Evolutionary conservation across 2,888 invertebrate species (phyloP).

Genomic region (Caenorhabditis panamensis): DNA sequence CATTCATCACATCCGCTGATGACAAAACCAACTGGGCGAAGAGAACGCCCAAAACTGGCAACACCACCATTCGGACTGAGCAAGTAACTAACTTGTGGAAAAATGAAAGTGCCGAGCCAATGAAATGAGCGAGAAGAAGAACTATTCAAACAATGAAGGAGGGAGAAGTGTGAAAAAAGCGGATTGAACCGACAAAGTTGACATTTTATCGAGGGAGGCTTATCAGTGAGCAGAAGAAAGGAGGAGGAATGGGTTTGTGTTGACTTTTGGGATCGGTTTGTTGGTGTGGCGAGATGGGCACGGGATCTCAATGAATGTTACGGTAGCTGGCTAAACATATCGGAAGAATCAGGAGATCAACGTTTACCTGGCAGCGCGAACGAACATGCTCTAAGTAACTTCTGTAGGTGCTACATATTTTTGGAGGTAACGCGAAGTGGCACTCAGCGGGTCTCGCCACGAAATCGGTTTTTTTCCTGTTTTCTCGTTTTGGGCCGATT

Average conservation of each 20-base stretch:
- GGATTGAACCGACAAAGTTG: constrained; percentile 54
- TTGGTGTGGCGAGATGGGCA: neutral
- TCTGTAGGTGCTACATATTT: too few species aligned
- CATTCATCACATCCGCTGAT: constrained; percentile 40
- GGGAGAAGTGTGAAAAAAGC: constrained; percentile 42
- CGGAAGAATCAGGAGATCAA: too few species aligned
- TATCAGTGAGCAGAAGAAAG: constrained; percentile 1
- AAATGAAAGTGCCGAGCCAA: constrained; percentile 2
- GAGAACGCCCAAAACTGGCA: constrained; percentile 15
- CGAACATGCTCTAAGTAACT: too few species aligned
- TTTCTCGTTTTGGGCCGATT: too few species aligned
- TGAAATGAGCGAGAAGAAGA: constrained; percentile 17
- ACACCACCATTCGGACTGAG: constrained; percentile 22
- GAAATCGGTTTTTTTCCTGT: too few species aligned
- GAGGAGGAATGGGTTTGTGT: constrained; percentile 18
- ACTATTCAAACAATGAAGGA: constrained; percentile 38
- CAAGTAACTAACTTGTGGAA: too few species aligned
- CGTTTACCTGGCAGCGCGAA: too few species aligned
- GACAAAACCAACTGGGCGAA: neutral
- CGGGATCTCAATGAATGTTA: neutral
- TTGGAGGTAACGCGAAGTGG: too few species aligned
- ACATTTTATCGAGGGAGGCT: constrained; percentile 29
- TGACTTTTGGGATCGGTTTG: constrained; percentile 38
- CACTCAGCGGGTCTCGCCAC: too few species aligned
- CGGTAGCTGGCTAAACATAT: too few species aligned